These are phyloP conservation scores for Lepus europaeus DNA, from an alignment of 2,113 vertebrate species.

Conservation along the genomic window DNA sequence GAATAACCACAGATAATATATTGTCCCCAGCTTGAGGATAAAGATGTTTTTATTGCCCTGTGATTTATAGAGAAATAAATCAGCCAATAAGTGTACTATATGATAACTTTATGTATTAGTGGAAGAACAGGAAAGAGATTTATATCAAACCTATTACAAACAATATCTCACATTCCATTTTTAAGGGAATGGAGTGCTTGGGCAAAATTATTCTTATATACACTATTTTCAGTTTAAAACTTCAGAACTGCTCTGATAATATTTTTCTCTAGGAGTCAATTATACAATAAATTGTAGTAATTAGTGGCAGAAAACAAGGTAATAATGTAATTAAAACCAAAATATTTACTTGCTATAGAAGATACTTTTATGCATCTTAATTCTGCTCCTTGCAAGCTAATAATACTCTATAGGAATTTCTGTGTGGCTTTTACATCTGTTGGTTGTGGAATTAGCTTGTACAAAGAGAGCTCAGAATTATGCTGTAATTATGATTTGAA, in stretches of 20 bases:
- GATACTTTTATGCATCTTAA: slow-evolving; percentile 87
- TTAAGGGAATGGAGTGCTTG: slow-evolving; percentile 77
- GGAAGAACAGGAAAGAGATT: slow-evolving; percentile 58
- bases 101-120: slow-evolving; percentile 71
- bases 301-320: slow-evolving; percentile 88
- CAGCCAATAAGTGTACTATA: slow-evolving; percentile 76
- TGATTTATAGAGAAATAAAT: slow-evolving; percentile 82
- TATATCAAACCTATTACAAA: slow-evolving; percentile 69
- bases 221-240: slow-evolving; percentile 82
- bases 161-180: slow-evolving; percentile 69
- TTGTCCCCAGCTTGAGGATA: slow-evolving; percentile 43
- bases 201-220: slow-evolving; percentile 84
- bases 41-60: slow-evolving; percentile 39
- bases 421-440: slow-evolving; percentile 85
- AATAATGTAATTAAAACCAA: slow-evolving; percentile 92
- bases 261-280: slow-evolving; percentile 88
- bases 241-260: slow-evolving; percentile 82
- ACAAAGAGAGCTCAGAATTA: slow-evolving; percentile 84
- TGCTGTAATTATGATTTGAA: slow-evolving; percentile 85
- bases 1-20: slow-evolving; percentile 64
- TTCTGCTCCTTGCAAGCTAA: slow-evolving; percentile 83
- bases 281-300: slow-evolving; percentile 89
- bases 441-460: slow-evolving; percentile 84
- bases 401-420: slow-evolving; percentile 86
- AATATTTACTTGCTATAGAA: slow-evolving; percentile 87